Evolutionary conservation across 2,888 invertebrate species (phyloP), one percentile per base, ranked within the genome.

Genomic region (Incurvaria masculella): DNA sequence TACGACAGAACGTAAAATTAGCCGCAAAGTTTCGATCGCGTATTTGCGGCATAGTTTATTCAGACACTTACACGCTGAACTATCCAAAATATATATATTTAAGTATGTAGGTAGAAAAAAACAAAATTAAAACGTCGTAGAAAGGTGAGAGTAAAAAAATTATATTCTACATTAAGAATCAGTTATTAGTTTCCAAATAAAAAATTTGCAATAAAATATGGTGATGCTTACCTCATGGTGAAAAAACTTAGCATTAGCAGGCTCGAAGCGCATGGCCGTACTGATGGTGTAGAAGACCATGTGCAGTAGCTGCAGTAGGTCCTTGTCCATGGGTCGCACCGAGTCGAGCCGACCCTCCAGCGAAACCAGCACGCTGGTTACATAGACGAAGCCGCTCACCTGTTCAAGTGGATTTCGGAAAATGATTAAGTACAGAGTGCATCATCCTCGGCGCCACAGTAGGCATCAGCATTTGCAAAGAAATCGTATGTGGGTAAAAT

Each of bases 221-320:
- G 17, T 39, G 33, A 19, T 43, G 56, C 62, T 62, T 59, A 90
- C 91, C 83, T 99, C 98, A 55, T 94, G 90, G 63, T 95, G 89
- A 78, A 99, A 99, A 78, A 96, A 95, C 68, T 96, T 96, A 0
- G 98, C 98, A 69, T 99, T 99, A 0, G 97, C 97, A 2, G 99
- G 99, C 69, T 99, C 99, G 66, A 97, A 99, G 57, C 99, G 82
- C 98, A 99, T 98, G 2, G 97, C 97, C 0, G 97, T 94, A 51
- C 94, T 93, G 56, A 99, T 85, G 0, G 96, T 95, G 63, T 94
- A 93, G 71, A 97, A 97, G 10, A 97, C 94, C 48, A 93, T 87
- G 62, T 91, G 88, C 49, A 97, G 76, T 48, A 97, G 71, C 45
- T 87, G 82, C 48, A 96, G 72, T 57, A 91, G 81, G 61, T 93